Evolutionary conservation across 2,888 invertebrate genomes (phyloP), one percentile per base, ranked within the genome.

Genomic region (Pollenia griseotomentosa): DNA sequence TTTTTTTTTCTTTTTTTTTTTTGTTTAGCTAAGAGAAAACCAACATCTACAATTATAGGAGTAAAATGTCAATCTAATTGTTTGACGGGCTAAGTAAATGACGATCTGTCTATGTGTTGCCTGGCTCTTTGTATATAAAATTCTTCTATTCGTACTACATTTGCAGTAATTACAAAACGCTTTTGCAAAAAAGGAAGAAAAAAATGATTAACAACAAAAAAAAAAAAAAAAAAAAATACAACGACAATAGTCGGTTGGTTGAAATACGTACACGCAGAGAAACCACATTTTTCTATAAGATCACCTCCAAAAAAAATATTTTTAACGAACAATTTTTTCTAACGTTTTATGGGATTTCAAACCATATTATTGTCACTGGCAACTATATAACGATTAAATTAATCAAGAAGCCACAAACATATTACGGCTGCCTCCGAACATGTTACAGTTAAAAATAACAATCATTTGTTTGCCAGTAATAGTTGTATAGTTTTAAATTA

Each of bases 91-190:
- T 51, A 51, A 16, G 59, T 68, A 19, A 19, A 46, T 59, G 68
- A 61, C 51, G 48, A 51, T 42, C 71, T 1, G 55, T 23, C 57
- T 44, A 16, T 44, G 44, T 51, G 61, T 44, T 19, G 44, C 2
- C 42, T 57, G 44, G 19, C 57, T 57, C 57, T 74, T 74, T 74
- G 74, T 74, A 11, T n/a, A 51, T 61, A 61, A 12, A 61, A 61
- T 1, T 61, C 61, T 48, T 66, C 46, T 14, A 44, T 53, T 55
- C 19, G 46, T 48, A 46, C 42, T n/a, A 33, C 42, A 71, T 16
- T 42, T 59, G 42, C 42, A 42, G 42, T 61, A 61, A 70, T 42
- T 70, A 55, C 75, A 75, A 71, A 46, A 53, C 19, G n/a, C 44
- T 46, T 78, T 70, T 59, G 40, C n/a, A 75, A 57, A 57, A 75